Conservation (phyloP, 1,140 invertebrate genomes). For the Cyclargus thomasi region DNA sequence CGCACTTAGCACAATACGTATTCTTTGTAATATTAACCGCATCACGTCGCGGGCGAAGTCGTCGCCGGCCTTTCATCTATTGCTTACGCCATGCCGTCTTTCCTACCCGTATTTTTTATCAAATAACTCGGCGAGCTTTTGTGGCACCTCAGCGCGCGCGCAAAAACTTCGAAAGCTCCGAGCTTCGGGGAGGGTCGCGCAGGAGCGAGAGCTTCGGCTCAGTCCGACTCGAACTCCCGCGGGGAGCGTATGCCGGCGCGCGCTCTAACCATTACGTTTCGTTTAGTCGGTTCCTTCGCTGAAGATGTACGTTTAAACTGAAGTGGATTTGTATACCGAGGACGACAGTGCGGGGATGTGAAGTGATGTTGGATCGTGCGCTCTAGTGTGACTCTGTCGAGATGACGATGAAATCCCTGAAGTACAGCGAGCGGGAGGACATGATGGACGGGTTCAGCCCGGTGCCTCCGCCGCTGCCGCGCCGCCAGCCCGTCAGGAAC, state of each 20-base stretch:
- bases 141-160: constrained; percentile 64
- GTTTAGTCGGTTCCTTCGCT: constrained; percentile 20
- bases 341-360: constrained; percentile 52
- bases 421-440: constrained; percentile 70
- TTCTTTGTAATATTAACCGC: constrained; percentile 61
- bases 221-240: constrained; percentile 43
- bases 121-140: constrained; percentile 70
- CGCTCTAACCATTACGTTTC: constrained; percentile 11
- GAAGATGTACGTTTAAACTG: constrained; percentile 20
- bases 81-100: constrained; percentile 52
- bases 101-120: constrained; percentile 62
- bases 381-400: constrained; percentile 52
- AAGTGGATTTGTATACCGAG: constrained; percentile 36
- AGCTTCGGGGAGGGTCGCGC: constrained; percentile 52
- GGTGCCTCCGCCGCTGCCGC: constrained; percentile 70
- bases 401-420: constrained; percentile 75
- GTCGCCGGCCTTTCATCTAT: constrained; percentile 46
- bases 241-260: constrained; percentile 28
- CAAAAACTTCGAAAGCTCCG: constrained; percentile 67
- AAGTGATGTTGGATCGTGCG: constrained; percentile 55
- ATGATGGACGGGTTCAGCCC: constrained; percentile 74
- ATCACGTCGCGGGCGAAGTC: constrained; percentile 37
- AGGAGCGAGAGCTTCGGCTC: constrained; percentile 32
- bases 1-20: constrained; percentile 61
- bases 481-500: constrained; percentile 71